phyloP scores from a whole-genome alignment of 1,140 invertebrate genomes.

The Lepidurus couesii region DNA sequence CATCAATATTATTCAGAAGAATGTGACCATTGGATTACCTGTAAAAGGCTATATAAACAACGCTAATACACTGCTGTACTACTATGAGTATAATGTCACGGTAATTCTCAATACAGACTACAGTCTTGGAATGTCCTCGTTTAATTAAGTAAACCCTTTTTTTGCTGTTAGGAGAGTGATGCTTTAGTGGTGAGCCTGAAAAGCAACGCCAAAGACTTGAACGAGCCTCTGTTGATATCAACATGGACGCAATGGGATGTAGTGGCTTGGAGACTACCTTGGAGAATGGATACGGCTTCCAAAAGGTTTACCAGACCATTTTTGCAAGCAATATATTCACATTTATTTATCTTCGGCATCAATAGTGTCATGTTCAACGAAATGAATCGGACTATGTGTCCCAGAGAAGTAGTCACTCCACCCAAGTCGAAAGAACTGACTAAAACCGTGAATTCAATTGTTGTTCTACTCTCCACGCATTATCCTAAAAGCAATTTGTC shows the following conservation, averaged over 20 bases:
- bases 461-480: background rate
- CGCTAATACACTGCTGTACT: background rate
- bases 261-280: background rate
- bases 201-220: background rate
- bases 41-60: background rate
- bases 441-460: background rate
- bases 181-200: background rate
- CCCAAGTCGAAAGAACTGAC: background rate
- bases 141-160: background rate
- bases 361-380: background rate
- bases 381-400: background rate
- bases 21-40: background rate
- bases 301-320: background rate
- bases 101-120: background rate
- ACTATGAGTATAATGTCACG: background rate
- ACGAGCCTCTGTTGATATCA: background rate
- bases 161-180: background rate
- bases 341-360: background rate
- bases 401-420: slow-evolving; percentile 4
- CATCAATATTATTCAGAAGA: background rate
- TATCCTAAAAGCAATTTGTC: background rate
- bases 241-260: background rate
- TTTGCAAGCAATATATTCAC: background rate
- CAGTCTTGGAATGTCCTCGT: background rate
- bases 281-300: background rate